Evolutionary conservation across 2,888 invertebrate genomes (phyloP), one percentile per base, ranked within the genome.

Genomic region (Furcula furcula): DNA sequence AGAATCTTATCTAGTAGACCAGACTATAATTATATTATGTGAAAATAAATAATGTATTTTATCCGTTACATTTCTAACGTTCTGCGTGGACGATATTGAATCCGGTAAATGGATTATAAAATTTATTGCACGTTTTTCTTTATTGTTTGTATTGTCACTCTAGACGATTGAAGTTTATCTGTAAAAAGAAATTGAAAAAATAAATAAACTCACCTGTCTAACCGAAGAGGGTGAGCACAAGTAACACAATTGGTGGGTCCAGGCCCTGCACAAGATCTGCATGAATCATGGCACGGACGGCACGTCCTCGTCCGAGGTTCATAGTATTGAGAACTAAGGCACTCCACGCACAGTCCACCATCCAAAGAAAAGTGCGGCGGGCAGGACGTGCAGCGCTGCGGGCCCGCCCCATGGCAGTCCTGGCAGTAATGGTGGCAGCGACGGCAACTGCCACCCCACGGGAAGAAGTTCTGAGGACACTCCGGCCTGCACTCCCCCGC

Each of bases 341-440:
- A 94, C 76, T 93, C 93, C 81, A 93, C 92, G 65, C 94, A 94
- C 31, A 93, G 76, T 1, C 93, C 94, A 36, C 91, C 91, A 47
- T 93, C 93, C 21, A 94, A 80, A 76, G 94, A 92, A 48, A 92
- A 93, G 62, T 93, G 93, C 6, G 91, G 86, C 2, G 93, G 93
- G 55, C 94, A 94, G 0, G 94, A 92, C 1, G 93, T 93, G 60
- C 94, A 94, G 34, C 92, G 90, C 58, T 93, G 87, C 0, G 94
- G 94, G 0, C 94, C 94, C 39, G 94, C 93, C 6, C 97, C 97
- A 65, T 93, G 93, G 71, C 97, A 97, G 62, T 95, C 95, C 62
- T 93, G 93, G 74, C 97, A 97, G 57, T 95, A 95, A 67, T 95
- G 94, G 82, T 96, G 96, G 78, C 97, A 97, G 65, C 95, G 94